These are phyloP conservation scores for Gobionotothen gibberifrons DNA, from an alignment of 2,797 vertebrate species.

Conservation along the genomic window DNA sequence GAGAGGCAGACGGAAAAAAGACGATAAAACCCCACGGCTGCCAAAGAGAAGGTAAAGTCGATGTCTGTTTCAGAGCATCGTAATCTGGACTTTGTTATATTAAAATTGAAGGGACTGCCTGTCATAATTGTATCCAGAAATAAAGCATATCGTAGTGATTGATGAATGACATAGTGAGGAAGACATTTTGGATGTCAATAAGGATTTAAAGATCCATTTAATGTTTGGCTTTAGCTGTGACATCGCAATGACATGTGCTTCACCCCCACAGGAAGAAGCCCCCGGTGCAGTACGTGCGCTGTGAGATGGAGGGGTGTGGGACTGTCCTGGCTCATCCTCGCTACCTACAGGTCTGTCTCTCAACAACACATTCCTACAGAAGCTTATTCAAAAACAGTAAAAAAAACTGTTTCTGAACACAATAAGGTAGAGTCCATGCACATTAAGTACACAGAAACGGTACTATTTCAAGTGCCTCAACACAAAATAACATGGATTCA, in stretches of 20 bases:
- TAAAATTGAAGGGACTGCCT: background rate
- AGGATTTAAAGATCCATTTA: background rate
- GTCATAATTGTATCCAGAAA: background rate
- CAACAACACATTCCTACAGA: background rate
- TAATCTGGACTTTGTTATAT: background rate
- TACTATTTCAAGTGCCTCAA: no score
- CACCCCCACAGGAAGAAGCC: slow-evolving; percentile 92
- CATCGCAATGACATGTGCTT: slow-evolving; percentile 7
- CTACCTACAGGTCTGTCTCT: slow-evolving; percentile 91
- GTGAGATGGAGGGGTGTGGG: slow-evolving; percentile 98
- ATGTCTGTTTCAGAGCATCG: background rate
- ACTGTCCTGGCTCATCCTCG: slow-evolving; percentile 97
- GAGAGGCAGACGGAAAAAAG: slow-evolving; percentile 96
- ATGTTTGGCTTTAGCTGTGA: slow-evolving; percentile 9
- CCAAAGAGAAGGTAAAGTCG: slow-evolving; percentile 93
- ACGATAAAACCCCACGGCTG: slow-evolving; percentile 96
- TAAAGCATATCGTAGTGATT: background rate
- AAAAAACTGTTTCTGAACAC: no score
- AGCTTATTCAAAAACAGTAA: background rate
- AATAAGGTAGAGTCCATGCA: no score
- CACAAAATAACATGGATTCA: no score
- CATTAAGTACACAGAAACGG: no score
- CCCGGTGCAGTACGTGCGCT: slow-evolving; percentile 97
- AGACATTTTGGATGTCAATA: background rate
- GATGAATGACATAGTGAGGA: background rate